A percentile compares a stretch with the other conserved stretches of the same genome.
phyloP scores from a whole-genome alignment of 2,113 vertebrate species.

The Nyctereutes procyonoides region DNA sequence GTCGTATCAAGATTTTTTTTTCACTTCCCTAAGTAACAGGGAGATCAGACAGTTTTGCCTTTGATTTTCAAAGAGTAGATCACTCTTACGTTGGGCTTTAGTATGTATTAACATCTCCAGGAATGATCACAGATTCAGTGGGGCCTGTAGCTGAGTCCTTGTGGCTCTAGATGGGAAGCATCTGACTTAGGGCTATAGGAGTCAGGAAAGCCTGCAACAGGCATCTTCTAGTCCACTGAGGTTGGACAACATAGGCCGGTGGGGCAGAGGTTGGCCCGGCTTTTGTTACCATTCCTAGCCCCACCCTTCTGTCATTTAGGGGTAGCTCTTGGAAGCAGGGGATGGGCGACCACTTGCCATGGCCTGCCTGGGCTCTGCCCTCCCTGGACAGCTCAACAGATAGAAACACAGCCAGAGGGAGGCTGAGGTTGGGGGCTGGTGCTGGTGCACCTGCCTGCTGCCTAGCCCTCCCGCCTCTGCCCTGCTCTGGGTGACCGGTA shows the following conservation, averaged over 20 bases:
- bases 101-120: conserved; percentile 1
- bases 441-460: background rate
- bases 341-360: background rate
- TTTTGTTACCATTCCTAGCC: background rate
- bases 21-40: background rate
- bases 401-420: background rate
- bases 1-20: background rate
- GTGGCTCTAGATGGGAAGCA: conserved; percentile 51
- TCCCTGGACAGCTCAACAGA: background rate
- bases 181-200: background rate
- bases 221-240: background rate
- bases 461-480: background rate
- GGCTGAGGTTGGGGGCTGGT: background rate
- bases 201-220: background rate
- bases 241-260: background rate
- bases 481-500: background rate
- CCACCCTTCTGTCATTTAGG: background rate
- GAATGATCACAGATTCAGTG: background rate
- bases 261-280: background rate
- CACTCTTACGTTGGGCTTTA: conserved; percentile 5
- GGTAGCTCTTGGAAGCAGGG: background rate
- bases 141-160: background rate
- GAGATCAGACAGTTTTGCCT: conserved; percentile 54
- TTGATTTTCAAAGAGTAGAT: conserved; percentile 72
- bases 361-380: background rate